These are phyloP conservation scores for Ramphastos sulfuratus DNA, from an alignment of 2,113 vertebrate species.

Conservation along the genomic window DNA sequence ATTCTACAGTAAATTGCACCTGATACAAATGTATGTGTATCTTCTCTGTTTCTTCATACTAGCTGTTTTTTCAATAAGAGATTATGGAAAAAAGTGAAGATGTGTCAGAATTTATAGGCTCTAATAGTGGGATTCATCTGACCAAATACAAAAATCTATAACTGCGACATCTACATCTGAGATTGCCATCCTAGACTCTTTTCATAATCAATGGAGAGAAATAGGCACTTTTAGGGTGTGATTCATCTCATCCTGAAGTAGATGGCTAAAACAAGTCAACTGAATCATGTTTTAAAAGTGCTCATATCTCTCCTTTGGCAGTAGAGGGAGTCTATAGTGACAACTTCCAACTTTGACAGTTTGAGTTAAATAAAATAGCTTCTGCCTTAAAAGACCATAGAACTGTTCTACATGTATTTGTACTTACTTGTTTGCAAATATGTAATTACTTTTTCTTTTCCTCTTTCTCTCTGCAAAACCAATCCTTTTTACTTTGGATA, in stretches of 20 bases:
- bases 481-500: background rate
- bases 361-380: conserved; percentile 20
- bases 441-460: background rate
- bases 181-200: background rate
- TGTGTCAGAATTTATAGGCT: conserved; percentile 40
- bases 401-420: background rate
- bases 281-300: conserved; percentile 36
- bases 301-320: background rate
- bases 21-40: background rate
- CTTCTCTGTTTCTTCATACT: background rate
- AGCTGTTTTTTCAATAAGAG: conserved; percentile 30
- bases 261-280: conserved; percentile 42
- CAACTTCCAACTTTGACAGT: background rate
- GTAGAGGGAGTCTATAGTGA: background rate
- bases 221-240: background rate
- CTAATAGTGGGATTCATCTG: conserved; percentile 25
- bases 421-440: background rate
- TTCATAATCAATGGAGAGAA: conserved; percentile 58
- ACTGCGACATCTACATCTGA: conserved; percentile 26
- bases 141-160: conserved; percentile 47
- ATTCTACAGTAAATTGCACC: conserved; percentile 22
- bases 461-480: background rate
- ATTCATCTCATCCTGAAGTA: conserved; percentile 37
- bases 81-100: conserved; percentile 36
- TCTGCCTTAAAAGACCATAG: background rate